Percentiles rank a stretch among this genome's conserved stretches.
Evolutionary conservation across 1,140 invertebrate genomes (phyloP).

Genomic region (Pteromalus puparum): DNA sequence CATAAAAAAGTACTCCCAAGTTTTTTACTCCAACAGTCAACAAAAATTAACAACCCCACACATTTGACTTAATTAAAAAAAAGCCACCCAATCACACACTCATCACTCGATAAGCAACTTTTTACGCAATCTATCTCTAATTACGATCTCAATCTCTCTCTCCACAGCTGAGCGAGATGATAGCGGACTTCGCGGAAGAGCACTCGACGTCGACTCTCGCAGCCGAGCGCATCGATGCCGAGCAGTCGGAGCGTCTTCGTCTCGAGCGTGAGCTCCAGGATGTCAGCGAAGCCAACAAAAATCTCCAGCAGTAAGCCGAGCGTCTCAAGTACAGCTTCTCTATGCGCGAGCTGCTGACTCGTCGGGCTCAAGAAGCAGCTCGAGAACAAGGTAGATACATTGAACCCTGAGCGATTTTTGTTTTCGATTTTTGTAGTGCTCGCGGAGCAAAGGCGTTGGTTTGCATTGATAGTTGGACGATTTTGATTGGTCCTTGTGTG

Average conservation of each 20-base stretch:
- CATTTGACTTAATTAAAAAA: too few species aligned
- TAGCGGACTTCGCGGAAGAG: conserved; percentile 93
- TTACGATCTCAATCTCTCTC: background rate
- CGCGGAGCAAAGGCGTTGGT: too few species aligned
- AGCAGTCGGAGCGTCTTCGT: conserved; percentile 85
- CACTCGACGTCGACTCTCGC: conserved; percentile 91
- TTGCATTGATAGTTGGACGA: background rate
- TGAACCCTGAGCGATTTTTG: too few species aligned
- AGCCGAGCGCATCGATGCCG: conserved; percentile 91
- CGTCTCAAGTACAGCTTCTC: conserved; percentile 89
- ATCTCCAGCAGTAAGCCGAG: conserved; percentile 86
- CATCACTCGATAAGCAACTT: too few species aligned
- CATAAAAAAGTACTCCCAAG: background rate
- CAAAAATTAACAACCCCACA: background rate
- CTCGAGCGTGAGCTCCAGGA: conserved; percentile 91
- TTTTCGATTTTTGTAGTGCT: too few species aligned
- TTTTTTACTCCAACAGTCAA: background rate
- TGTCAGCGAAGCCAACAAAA: conserved; percentile 83
- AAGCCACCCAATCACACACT: too few species aligned
- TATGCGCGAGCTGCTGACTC: conserved; percentile 85
- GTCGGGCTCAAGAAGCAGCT: conserved; percentile 92
- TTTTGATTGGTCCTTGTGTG: background rate
- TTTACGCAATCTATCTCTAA: background rate
- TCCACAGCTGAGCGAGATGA: conserved; percentile 90
- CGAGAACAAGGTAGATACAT: conserved; percentile 88